Evolutionary conservation across 2,113 vertebrate genomes (phyloP).

Genomic region (Apeltes quadracus): DNA sequence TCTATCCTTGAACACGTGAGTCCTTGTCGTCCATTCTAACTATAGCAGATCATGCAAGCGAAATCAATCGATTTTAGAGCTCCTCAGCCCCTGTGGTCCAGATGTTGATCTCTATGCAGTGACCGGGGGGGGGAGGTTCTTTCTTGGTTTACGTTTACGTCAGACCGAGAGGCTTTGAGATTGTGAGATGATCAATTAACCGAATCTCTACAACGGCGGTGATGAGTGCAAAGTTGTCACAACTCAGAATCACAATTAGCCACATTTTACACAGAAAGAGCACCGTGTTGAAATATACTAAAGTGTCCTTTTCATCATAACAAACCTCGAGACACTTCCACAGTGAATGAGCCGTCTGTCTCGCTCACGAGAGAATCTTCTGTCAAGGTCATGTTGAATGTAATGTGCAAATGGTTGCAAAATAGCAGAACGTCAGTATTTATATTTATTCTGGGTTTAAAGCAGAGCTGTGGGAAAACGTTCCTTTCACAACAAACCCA

Average conservation of each 20-base stretch:
- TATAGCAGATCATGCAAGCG: not conserved
- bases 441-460: not conserved
- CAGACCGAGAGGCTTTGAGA: not conserved
- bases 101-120: not conserved
- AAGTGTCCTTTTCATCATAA: not conserved
- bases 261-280: not conserved
- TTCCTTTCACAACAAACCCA: not conserved
- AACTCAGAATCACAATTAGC: not conserved
- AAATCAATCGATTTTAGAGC: slow-evolving; percentile 1
- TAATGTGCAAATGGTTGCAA: slow-evolving; percentile 5
- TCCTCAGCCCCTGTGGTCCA: not conserved
- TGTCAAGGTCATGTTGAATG: slow-evolving; percentile 28
- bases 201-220: not conserved
- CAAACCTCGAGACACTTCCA: not conserved
- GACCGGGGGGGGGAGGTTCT: not conserved
- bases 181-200: not conserved
- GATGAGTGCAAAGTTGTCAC: not conserved
- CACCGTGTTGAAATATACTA: not conserved
- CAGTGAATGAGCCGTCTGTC: not conserved
- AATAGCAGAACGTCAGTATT: slow-evolving; percentile 4
- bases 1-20: slow-evolving; percentile 96
- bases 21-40: slow-evolving; percentile 37
- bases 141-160: not conserved
- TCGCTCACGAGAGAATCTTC: not conserved
- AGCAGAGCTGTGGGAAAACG: slow-evolving; percentile 9